Conservation (phyloP, 2,888 invertebrate species). For the Taenaris catops region DNA sequence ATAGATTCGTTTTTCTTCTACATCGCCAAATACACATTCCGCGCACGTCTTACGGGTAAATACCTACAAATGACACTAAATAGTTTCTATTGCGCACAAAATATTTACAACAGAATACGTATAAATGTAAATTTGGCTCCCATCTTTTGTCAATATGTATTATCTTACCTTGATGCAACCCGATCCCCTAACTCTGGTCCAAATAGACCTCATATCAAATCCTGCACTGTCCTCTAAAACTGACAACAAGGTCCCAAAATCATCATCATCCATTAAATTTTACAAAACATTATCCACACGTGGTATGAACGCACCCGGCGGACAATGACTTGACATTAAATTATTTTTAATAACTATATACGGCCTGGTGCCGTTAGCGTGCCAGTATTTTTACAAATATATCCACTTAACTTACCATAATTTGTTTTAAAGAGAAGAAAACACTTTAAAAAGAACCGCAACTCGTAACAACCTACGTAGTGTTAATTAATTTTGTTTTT, state of each 20-base stretch:
- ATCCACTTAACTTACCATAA: slow-evolving; percentile 29
- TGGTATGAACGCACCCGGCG: slow-evolving; percentile 7
- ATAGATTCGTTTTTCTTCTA: too few species aligned
- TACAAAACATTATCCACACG: slow-evolving; percentile 10
- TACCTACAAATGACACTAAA: too few species aligned
- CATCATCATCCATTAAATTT: slow-evolving; percentile 15
- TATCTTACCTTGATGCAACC: slow-evolving; percentile 18
- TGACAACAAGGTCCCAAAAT: slow-evolving; percentile 3
- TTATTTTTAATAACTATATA: slow-evolving; percentile 13
- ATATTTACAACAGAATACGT: too few species aligned
- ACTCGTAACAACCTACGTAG: background rate
- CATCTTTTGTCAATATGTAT: background rate
- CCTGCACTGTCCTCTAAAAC: slow-evolving; percentile 1
- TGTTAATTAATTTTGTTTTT: slow-evolving; percentile 1
- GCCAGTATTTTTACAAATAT: too few species aligned
- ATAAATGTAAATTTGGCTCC: too few species aligned
- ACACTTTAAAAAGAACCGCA: background rate
- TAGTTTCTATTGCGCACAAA: too few species aligned
- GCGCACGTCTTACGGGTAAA: too few species aligned
- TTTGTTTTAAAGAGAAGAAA: slow-evolving; percentile 4
- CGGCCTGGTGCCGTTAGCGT: too few species aligned
- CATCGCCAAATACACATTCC: background rate
- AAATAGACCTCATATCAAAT: slow-evolving; percentile 45
- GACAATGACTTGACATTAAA: slow-evolving; percentile 21
- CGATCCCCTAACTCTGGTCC: slow-evolving; percentile 45